Percentiles rank a stretch among this genome's conserved stretches.
These are phyloP conservation scores for Dicycla oo DNA, from an alignment of 2,888 invertebrate species.

Conservation along the genomic window DNA sequence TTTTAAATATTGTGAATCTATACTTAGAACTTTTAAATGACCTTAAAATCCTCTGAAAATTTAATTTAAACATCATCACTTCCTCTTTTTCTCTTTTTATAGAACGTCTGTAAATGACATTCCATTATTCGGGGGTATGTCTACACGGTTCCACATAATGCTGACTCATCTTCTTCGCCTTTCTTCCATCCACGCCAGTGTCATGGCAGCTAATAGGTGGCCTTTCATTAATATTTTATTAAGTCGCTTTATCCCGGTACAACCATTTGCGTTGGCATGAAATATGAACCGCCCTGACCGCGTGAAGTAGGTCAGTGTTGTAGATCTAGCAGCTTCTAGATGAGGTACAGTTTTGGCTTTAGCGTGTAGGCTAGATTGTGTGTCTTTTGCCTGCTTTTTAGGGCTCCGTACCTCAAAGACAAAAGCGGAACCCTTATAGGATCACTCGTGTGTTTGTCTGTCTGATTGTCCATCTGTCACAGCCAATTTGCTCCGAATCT, in stretches of 20 bases:
- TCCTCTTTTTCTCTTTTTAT: neutral
- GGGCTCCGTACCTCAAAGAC: too few relatives aligned
- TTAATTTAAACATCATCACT: too few relatives aligned
- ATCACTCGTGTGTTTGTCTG: too few relatives aligned
- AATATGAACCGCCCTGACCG: conserved; percentile 56
- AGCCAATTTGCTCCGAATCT: too few relatives aligned
- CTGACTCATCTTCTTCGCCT: conserved; percentile 9
- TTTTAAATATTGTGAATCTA: too few relatives aligned
- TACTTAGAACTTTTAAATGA: too few relatives aligned
- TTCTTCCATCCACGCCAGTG: conserved; percentile 4
- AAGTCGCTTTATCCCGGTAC: conserved; percentile 61
- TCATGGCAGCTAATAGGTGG: conserved; percentile 29
- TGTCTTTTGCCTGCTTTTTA: too few relatives aligned
- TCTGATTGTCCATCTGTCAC: too few relatives aligned
- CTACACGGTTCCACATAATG: neutral
- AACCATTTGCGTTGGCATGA: conserved; percentile 65
- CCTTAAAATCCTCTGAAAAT: too few relatives aligned
- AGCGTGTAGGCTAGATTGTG: too few relatives aligned
- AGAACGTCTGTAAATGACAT: neutral
- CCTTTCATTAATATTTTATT: conserved; percentile 58
- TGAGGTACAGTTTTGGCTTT: neutral
- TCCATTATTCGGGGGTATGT: conserved; percentile 4
- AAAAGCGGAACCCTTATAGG: too few relatives aligned
- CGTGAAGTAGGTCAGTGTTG: conserved; percentile 52
- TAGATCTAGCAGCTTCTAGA: conserved; percentile 37